phyloP scores from a whole-genome alignment of 2,113 vertebrate genomes.

The Osmerus mordax region DNA sequence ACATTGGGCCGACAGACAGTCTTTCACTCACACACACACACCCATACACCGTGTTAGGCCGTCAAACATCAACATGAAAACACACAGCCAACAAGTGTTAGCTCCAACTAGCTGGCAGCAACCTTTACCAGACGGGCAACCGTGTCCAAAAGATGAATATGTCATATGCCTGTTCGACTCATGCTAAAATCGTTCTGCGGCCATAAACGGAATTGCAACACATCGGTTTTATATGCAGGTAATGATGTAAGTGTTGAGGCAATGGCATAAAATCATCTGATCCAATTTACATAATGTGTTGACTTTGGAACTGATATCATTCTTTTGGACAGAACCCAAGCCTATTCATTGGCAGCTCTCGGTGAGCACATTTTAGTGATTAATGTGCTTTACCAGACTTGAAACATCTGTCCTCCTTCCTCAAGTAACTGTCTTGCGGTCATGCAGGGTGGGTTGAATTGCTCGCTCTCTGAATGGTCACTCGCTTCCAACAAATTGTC shows the following conservation, averaged over 20 bases:
- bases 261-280: conserved; percentile 58
- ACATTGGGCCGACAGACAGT: conserved; percentile 7
- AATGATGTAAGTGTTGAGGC: conserved; percentile 61
- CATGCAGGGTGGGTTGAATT: conserved; percentile 14
- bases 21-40: background rate
- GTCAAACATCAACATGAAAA: background rate
- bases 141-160: background rate
- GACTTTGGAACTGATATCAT: conserved; percentile 60
- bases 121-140: no score
- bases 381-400: conserved; percentile 54
- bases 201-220: conserved; percentile 35
- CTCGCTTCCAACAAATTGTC: no score
- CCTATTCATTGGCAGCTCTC: conserved; percentile 52
- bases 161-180: background rate
- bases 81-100: background rate
- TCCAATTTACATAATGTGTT: conserved; percentile 71
- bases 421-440: conserved; percentile 42
- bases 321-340: conserved; percentile 46
- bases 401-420: conserved; percentile 59
- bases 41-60: background rate
- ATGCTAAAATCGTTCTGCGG: conserved; percentile 36
- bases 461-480: background rate
- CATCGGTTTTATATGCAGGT: conserved; percentile 53
- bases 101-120: no score
- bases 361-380: conserved; percentile 64